Evolutionary conservation across 2,888 invertebrate species (phyloP).

Genomic region (Cerceris ruficornis): DNA sequence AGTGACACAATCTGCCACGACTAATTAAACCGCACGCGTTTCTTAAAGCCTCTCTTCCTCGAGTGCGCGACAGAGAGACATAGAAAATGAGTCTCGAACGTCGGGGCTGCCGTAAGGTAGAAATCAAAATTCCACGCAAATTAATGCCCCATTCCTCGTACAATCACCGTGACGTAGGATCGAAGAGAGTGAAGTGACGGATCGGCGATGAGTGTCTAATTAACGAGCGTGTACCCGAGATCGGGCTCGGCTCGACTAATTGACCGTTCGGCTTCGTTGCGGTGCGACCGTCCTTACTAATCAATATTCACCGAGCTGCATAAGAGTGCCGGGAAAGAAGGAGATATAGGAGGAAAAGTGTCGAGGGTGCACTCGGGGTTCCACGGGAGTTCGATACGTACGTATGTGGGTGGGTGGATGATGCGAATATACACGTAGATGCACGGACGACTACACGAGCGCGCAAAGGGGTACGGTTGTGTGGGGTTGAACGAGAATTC

Average conservation of each 20-base stretch:
- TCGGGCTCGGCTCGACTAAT: conserved; percentile 62
- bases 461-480: not conserved
- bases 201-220: conserved; percentile 65
- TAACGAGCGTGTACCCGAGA: conserved; percentile 54
- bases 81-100: not conserved
- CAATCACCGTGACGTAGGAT: conserved; percentile 50
- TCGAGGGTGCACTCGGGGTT: conserved; percentile 62
- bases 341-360: conserved; percentile 53
- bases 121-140: not conserved
- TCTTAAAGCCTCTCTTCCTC: not conserved
- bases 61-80: not conserved
- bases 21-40: conserved; percentile 36
- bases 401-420: no score
- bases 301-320: conserved; percentile 69
- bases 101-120: no score
- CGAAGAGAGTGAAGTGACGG: conserved; percentile 60
- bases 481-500: conserved; percentile 61
- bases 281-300: conserved; percentile 67
- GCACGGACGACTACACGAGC: not conserved
- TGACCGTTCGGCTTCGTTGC: conserved; percentile 65
- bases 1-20: conserved; percentile 7
- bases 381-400: conserved; percentile 34
- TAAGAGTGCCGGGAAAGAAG: conserved; percentile 50
- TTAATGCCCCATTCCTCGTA: conserved; percentile 16
- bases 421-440: conserved; percentile 27